A percentile compares a stretch with the other conserved stretches of the same genome.
Conservation (phyloP, 2,113 vertebrate genomes). For the Perca flavescens region DNA sequence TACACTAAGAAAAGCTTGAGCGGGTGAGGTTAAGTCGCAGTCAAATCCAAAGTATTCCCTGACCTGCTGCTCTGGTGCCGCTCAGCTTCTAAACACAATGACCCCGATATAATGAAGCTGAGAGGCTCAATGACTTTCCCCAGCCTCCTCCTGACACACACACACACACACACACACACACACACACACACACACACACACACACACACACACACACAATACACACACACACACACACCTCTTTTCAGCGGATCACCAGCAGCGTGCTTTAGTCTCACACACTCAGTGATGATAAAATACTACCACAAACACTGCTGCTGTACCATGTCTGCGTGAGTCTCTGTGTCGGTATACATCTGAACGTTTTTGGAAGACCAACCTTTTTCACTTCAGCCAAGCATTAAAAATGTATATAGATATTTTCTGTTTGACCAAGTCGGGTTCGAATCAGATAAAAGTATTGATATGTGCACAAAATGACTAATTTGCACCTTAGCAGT, state of each 20-base stretch:
- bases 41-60: slow-evolving; percentile 22
- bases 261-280: slow-evolving; percentile 12
- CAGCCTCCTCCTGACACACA: slow-evolving; percentile 15
- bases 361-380: no score
- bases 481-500: no score
- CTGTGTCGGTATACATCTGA: no score
- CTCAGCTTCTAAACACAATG: slow-evolving; percentile 42
- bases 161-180: slow-evolving; percentile 4
- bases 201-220: slow-evolving; percentile 23
- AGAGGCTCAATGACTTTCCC: slow-evolving; percentile 30
- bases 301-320: not conserved
- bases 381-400: no score
- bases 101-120: slow-evolving; percentile 30
- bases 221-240: slow-evolving; percentile 12
- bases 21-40: not conserved
- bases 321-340: not conserved
- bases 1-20: not conserved
- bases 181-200: not conserved
- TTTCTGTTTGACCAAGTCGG: no score
- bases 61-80: slow-evolving; percentile 47
- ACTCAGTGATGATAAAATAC: slow-evolving; percentile 29
- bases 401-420: no score
- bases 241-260: slow-evolving; percentile 21
- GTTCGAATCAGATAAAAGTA: no score
- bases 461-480: no score